Evolutionary conservation across 2,797 vertebrate species (phyloP).

Genomic region (Lepilemur ruficaudatus): DNA sequence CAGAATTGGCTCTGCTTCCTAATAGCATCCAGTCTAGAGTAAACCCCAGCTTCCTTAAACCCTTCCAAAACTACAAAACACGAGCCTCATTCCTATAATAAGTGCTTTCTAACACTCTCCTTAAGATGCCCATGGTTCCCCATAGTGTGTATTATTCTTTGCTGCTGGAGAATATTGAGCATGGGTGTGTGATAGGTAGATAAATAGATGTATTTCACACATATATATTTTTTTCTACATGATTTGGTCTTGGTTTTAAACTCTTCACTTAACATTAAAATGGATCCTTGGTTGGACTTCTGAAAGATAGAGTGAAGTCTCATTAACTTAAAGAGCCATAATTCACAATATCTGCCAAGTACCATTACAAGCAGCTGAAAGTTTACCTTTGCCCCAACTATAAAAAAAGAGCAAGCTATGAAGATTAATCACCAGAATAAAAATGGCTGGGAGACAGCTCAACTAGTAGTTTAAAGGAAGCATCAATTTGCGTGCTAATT

Average conservation of each 20-base stretch:
- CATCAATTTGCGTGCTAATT: conserved; percentile 12
- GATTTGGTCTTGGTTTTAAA: background rate
- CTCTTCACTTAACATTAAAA: background rate
- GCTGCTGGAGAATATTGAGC: background rate
- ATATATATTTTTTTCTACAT: background rate
- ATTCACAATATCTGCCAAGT: background rate
- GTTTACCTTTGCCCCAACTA: background rate
- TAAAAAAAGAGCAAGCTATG: background rate
- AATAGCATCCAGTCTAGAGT: background rate
- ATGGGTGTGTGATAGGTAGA: background rate
- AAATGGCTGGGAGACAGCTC: background rate
- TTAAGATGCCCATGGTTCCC: background rate
- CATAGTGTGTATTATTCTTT: background rate
- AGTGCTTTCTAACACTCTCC: background rate
- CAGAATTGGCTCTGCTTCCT: background rate
- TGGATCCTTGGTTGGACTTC: background rate
- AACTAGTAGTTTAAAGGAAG: conserved; percentile 7
- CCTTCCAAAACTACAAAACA: background rate
- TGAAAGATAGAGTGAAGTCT: background rate
- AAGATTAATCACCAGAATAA: conserved; percentile 20
- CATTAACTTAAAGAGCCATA: background rate
- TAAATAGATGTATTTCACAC: background rate
- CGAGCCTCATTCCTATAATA: background rate
- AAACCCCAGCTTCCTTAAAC: background rate
- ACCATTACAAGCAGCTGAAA: background rate